Evolutionary conservation across 2,797 vertebrate genomes (phyloP).

Genomic region (Microctenopoma steveboyesi): DNA sequence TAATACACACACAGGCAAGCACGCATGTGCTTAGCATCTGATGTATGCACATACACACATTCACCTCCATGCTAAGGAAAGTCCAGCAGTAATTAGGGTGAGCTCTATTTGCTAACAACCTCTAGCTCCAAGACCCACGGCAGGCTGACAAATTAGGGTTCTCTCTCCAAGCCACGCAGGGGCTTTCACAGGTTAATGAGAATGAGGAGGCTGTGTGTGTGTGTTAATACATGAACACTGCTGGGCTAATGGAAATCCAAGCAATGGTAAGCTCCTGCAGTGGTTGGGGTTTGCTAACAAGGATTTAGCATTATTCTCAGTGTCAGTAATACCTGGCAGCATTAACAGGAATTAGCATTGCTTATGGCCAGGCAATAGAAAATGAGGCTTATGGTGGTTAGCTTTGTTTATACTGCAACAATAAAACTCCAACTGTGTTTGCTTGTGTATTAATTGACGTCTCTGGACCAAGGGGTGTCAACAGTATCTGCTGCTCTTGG

Average conservation of each 20-base stretch:
- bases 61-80: slow-evolving; percentile 35
- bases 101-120: slow-evolving; percentile 80
- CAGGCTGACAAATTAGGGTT: slow-evolving; percentile 80
- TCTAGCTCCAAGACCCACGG: slow-evolving; percentile 72
- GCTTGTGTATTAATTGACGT: slow-evolving; percentile 68
- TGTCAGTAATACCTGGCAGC: slow-evolving; percentile 76
- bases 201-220: slow-evolving; percentile 57
- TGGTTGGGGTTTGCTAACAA: slow-evolving; percentile 56
- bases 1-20: not conserved
- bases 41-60: slow-evolving; percentile 21
- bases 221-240: slow-evolving; percentile 37
- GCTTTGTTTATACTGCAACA: slow-evolving; percentile 67
- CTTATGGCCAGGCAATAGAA: slow-evolving; percentile 64
- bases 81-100: slow-evolving; percentile 80
- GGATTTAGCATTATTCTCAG: slow-evolving; percentile 75
- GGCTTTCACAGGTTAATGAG: slow-evolving; percentile 81
- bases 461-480: slow-evolving; percentile 53
- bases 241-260: slow-evolving; percentile 69
- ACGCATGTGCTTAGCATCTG: not conserved
- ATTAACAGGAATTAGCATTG: slow-evolving; percentile 65
- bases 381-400: slow-evolving; percentile 61
- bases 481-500: slow-evolving; percentile 51
- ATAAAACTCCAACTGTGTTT: slow-evolving; percentile 68
- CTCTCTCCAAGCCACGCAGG: slow-evolving; percentile 58
- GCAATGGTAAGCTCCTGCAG: slow-evolving; percentile 66